phyloP scores from a whole-genome alignment of 2,888 invertebrate species.

The Agriopis aurantiaria region DNA sequence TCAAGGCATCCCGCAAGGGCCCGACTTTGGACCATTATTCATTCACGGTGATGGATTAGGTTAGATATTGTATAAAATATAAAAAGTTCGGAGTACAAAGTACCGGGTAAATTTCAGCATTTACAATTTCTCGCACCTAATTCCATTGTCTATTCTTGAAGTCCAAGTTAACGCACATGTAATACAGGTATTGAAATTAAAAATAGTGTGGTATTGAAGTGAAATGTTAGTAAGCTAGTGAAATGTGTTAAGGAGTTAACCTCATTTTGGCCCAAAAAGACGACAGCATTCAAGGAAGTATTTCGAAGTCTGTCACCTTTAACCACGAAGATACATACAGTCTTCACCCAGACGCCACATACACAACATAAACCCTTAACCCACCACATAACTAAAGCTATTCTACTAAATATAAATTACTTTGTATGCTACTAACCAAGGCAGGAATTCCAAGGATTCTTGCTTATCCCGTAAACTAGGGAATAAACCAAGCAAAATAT shows the following conservation, averaged over 20 bases:
- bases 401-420: constrained; percentile 70
- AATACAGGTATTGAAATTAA: constrained; percentile 55
- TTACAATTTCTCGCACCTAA: constrained; percentile 80
- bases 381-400: constrained; percentile 51
- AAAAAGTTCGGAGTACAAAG: constrained; percentile 61
- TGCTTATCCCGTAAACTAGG: constrained; percentile 93
- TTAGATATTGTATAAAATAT: constrained; percentile 45
- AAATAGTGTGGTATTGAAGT: constrained; percentile 67
- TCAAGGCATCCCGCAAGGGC: constrained; percentile 43
- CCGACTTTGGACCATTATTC: constrained; percentile 32
- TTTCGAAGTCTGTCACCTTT: constrained; percentile 34
- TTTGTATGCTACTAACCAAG: constrained; percentile 91
- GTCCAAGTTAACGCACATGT: constrained; percentile 78
- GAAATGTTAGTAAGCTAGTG: constrained; percentile 80
- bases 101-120: constrained; percentile 69
- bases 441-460: constrained; percentile 92
- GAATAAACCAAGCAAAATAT: constrained; percentile 82
- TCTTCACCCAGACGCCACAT: constrained; percentile 41
- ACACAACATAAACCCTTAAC: constrained; percentile 53
- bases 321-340: constrained; percentile 27
- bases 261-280: constrained; percentile 45
- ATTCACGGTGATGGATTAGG: not conserved
- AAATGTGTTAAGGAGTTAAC: constrained; percentile 59
- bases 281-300: constrained; percentile 53
- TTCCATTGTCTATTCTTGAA: constrained; percentile 85